Base-by-base conservation (phyloP, 2,888 invertebrate species). In the Polyploca ridens region DNA sequence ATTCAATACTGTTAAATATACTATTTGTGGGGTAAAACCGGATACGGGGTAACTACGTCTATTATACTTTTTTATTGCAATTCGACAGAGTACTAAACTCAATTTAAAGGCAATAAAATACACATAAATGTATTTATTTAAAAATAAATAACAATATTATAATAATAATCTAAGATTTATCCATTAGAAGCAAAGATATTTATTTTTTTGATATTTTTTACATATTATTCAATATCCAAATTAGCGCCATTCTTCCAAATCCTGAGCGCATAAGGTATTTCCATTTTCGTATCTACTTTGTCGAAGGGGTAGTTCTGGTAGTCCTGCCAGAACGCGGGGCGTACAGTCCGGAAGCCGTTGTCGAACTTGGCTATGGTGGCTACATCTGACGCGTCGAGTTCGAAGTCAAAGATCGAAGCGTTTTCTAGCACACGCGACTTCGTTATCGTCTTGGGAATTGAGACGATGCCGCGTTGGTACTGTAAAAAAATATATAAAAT, bases 341-440 rank as follows among this genome's bases (percentile, higher is more conserved):
- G 62, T 0, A 83, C 81, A 0, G 83, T 82, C 0, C 88, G 77
- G 71, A 76, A 86, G 5, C 81, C 82, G 41, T 76, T 76, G 68
- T 90, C 86, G 67, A 88, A 89, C 19, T 77, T 70, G 0, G 77
- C 70, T 0, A 89, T 62, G 6, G 66, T 67, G 19, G 71, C 71
- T 7, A 81, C 64, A 62, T 87, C 87, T 5, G 68, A 65, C 0
- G 62, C 61, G 58, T 82, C 79, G 5, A 87, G 70, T 33, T 77
- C 69, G 66, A 90, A 90, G 66, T 90, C 89, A 71, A 89, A 90
- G 13, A 90, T 88, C 0, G 84, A 80, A 0, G 86, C 88, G 74
- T 90, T 90, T 62, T 89, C 89, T 0, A 87, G 11, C 0, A 86
- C 80, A 0, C 90, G 75, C 0, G 73, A 67, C 33, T 82, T 84